phyloP scores from a whole-genome alignment of 2,888 invertebrate species.

The Rambutsinella grinnellia region DNA sequence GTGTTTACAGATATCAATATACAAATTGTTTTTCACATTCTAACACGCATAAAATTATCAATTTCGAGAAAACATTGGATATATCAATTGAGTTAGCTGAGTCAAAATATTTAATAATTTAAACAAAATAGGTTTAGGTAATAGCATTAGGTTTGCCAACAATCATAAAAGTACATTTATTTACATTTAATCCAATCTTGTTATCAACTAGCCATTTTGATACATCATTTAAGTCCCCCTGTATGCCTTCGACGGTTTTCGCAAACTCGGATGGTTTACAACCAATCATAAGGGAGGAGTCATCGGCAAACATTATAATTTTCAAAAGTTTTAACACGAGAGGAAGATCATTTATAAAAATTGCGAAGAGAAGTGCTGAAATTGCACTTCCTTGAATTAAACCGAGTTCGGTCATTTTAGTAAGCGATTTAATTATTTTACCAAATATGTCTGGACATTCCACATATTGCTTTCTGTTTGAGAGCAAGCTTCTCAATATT shows the following conservation, averaged over 20 bases:
- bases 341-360: conserved; percentile 45
- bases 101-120: too few species aligned
- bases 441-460: not conserved
- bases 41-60: too few species aligned
- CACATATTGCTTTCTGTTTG: conserved; percentile 28
- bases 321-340: conserved; percentile 1
- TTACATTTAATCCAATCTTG: too few species aligned
- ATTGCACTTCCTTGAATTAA: conserved; percentile 25
- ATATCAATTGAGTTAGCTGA: too few species aligned
- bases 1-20: conserved; percentile 17
- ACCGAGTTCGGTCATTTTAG: conserved; percentile 1
- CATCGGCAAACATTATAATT: conserved; percentile 34
- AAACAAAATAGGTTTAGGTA: too few species aligned
- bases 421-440: not conserved
- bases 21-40: conserved; percentile 30
- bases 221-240: conserved; percentile 13
- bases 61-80: too few species aligned
- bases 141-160: too few species aligned
- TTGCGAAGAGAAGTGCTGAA: conserved; percentile 12
- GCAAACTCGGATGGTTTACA: too few species aligned
- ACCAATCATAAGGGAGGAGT: conserved; percentile 14
- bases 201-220: conserved; percentile 29
- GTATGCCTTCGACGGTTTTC: not conserved
- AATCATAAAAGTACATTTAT: too few species aligned
- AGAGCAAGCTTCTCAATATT: conserved; percentile 12